Percentiles rank a stretch among this genome's conserved stretches.
Conservation (phyloP, 1,140 invertebrate species). For the Rhopalosiphum padi region DNA sequence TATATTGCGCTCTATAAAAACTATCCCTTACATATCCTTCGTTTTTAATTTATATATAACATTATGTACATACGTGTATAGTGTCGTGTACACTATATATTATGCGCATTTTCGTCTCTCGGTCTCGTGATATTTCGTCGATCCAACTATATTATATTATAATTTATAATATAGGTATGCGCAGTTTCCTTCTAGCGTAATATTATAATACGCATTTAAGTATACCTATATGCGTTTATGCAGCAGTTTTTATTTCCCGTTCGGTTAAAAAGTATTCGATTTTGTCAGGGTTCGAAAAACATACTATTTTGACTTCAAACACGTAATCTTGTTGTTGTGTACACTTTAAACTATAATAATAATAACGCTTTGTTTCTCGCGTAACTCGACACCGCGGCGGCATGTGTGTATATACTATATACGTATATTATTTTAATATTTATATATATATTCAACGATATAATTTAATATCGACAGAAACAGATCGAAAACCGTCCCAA, state of each 20-base stretch:
- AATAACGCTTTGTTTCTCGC: constrained; percentile 4
- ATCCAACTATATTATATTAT: neutral
- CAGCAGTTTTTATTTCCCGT: neutral
- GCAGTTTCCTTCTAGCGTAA: neutral
- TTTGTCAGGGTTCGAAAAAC: constrained; percentile 3
- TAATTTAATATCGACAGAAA: constrained; percentile 17
- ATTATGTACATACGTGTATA: neutral
- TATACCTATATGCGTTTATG: neutral
- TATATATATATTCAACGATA: neutral
- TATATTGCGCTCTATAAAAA: neutral
- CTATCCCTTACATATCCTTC: neutral
- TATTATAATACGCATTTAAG: neutral
- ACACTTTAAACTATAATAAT: neutral
- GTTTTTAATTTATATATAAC: neutral
- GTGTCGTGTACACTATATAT: neutral
- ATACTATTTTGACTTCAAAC: neutral
- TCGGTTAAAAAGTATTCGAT: neutral
- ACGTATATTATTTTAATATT: neutral
- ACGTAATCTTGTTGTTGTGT: neutral
- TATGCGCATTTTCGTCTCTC: neutral
- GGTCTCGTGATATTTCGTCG: neutral
- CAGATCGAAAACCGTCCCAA: constrained; percentile 29
- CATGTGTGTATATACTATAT: neutral
- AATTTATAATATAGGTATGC: neutral
- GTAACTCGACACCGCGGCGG: neutral